Evolutionary conservation across 2,888 invertebrate species (phyloP).

Genomic region (Rotaria macrura): DNA sequence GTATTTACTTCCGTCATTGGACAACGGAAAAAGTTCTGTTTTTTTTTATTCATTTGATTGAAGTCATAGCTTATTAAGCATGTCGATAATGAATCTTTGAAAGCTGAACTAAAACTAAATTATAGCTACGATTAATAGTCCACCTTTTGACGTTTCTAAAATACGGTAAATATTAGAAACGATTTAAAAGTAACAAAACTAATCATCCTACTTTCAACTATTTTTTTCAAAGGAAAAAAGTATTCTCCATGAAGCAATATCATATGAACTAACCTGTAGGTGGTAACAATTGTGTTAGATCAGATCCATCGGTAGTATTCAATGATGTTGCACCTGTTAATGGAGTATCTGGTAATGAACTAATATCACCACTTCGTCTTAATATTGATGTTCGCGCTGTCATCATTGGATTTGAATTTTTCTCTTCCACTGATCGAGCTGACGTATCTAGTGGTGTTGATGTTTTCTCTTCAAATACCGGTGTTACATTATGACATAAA

Average conservation of each 20-base stretch:
- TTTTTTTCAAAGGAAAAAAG: neutral
- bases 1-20: neutral
- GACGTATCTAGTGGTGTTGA: constrained; percentile 56
- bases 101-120: neutral
- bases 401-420: neutral
- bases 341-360: constrained; percentile 6
- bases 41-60: neutral
- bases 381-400: neutral
- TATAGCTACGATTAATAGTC: neutral
- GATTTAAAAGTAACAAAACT: no score
- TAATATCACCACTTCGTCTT: neutral
- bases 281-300: neutral
- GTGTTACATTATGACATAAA: constrained; percentile 96
- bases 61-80: neutral
- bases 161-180: neutral
- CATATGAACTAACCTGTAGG: neutral
- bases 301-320: neutral
- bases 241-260: neutral
- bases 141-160: neutral
- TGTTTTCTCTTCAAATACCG: constrained; percentile 46
- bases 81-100: neutral
- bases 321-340: neutral
- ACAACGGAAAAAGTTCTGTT: neutral
- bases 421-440: neutral
- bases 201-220: no score